Percentiles rank a stretch among this genome's conserved stretches.
Conservation (phyloP, 1,140 invertebrate genomes). For the Zophobas morio region DNA sequence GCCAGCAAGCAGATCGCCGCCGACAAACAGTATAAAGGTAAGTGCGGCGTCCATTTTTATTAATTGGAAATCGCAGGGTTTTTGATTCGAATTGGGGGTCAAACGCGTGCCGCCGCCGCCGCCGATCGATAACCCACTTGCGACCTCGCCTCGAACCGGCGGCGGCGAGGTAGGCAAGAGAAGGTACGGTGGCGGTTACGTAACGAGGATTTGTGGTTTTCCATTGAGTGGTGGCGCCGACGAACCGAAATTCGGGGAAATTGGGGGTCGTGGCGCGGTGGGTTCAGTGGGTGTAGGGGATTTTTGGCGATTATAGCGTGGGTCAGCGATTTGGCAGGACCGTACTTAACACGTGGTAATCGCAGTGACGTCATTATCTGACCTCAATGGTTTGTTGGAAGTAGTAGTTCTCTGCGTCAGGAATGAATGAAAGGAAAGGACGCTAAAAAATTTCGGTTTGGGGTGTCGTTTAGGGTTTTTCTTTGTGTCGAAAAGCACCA, state of each 20-base stretch:
- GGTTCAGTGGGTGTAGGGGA: too few relatives aligned
- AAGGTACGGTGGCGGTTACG: slow-evolving; percentile 3
- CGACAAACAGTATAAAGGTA: slow-evolving; percentile 88
- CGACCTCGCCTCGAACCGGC: slow-evolving; percentile 18
- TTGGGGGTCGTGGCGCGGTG: too few relatives aligned
- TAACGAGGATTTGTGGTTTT: background rate
- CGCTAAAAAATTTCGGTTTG: too few relatives aligned
- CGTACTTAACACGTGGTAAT: slow-evolving; percentile 6
- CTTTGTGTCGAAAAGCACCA: too few relatives aligned
- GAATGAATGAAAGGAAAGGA: background rate
- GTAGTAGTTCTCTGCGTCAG: background rate
- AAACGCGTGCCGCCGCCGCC: slow-evolving; percentile 12
- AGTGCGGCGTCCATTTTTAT: slow-evolving; percentile 57
- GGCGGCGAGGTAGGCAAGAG: too few relatives aligned
- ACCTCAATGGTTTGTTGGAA: background rate
- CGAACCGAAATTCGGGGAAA: background rate
- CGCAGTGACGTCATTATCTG: background rate
- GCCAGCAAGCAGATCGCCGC: slow-evolving; percentile 87
- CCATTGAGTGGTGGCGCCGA: background rate
- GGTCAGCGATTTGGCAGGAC: background rate
- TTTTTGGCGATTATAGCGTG: background rate
- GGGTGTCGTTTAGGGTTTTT: too few relatives aligned
- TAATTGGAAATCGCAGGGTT: background rate
- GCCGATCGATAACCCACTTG: slow-evolving; percentile 33
- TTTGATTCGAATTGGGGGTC: slow-evolving; percentile 1